Evolutionary conservation across 1,140 invertebrate genomes (phyloP).

Genomic region (Lasioglossum albipes): DNA sequence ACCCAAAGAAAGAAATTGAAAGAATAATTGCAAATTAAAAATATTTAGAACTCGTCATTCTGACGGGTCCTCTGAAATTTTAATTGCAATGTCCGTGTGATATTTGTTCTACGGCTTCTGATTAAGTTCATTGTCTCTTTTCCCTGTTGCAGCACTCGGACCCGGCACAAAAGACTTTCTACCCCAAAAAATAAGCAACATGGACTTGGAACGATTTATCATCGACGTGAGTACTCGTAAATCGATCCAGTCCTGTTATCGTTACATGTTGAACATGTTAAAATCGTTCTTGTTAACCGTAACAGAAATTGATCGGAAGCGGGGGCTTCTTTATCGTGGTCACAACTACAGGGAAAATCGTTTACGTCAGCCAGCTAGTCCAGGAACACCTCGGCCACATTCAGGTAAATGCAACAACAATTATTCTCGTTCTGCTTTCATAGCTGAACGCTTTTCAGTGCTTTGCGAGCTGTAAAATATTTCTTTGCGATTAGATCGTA

Average conservation of each 20-base stretch:
- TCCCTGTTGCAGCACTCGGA: conserved; percentile 68
- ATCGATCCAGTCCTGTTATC: conserved; percentile 5
- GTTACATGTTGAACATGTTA: background rate
- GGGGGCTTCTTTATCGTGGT: conserved; percentile 89
- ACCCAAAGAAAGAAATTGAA: too few relatives aligned
- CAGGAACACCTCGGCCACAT: conserved; percentile 91
- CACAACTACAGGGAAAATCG: conserved; percentile 90
- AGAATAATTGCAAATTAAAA: too few relatives aligned
- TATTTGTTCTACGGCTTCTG: too few relatives aligned
- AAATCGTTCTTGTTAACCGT: conserved; percentile 48
- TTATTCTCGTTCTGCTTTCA: background rate
- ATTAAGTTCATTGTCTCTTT: background rate
- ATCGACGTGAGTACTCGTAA: conserved; percentile 70
- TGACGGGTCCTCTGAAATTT: too few relatives aligned
- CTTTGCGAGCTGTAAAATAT: background rate
- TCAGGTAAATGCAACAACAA: conserved; percentile 83
- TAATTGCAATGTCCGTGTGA: too few relatives aligned
- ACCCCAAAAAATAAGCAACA: conserved; percentile 62
- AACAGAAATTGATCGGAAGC: conserved; percentile 76
- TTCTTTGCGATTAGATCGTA: too few relatives aligned
- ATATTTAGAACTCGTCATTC: too few relatives aligned
- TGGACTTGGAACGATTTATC: conserved; percentile 73
- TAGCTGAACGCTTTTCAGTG: background rate
- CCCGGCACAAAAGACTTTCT: conserved; percentile 57
- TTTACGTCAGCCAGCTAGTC: conserved; percentile 92